Evolutionary conservation across 1,140 invertebrate species (phyloP), one percentile per base, ranked within the genome.

Genomic region (Musca domestica): DNA sequence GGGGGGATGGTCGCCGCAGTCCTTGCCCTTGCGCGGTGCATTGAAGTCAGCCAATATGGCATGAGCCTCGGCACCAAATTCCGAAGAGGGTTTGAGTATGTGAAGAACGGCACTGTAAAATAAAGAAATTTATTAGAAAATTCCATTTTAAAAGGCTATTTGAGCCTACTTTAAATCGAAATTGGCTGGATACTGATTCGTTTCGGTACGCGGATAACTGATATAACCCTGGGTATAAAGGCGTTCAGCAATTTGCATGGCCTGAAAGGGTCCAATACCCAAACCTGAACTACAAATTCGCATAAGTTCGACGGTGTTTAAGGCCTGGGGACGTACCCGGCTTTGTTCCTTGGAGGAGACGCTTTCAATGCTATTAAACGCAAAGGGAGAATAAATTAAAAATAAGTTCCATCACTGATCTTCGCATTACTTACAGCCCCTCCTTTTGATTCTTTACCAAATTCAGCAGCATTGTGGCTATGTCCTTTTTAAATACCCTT

Each of bases 221-320:
- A 98, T 96, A 74, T 93, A 96, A 47, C 96, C 96, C 81, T 96
- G 93, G 2, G 90, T 97, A 78, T 98, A 98, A 1, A 99, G 86
- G 27, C 91, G 74, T 47, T 82, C 81, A 2, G 95, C 95, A 49
- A 96, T 89, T 85, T 95, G 92, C 96, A 99, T 99, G 1, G 96
- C 94, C 82, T 96, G 92, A 80, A 97, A 95, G 0, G 97, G 96
- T 3, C 94, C 92, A 87, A 99, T 95, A 25, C 95, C 95, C 17
- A 99, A 83, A 0, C 94, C 90, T 41, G 95, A 92, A 83, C 95
- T 96, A n/a, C 94, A 95, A 0, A 96, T 90, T 78, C 95, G 83
- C 89, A 99, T 94, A 74, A 99, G 83, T 82, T 99, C 98, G 0
- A 99, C 96, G 0, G 97, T 99, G 77, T 99, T 99, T 20, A 99